Base-by-base conservation (phyloP, 2,113 vertebrate genomes). In the Chrysochloris asiatica region DNA sequence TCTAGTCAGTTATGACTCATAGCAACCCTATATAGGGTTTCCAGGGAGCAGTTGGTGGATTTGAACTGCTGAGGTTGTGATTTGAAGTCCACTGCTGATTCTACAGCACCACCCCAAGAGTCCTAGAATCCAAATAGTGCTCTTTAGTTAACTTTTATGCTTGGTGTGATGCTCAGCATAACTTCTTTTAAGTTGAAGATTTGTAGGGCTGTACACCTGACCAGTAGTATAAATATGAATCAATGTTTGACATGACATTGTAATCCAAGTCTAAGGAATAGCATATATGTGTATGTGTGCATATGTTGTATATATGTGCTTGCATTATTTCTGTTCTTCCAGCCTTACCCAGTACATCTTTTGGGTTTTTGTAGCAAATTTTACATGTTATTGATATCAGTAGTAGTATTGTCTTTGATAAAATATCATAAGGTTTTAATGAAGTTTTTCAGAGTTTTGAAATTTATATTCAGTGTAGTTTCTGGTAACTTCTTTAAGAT, bases 401-500 rank as follows among this genome's bases (percentile, higher is more conserved):
- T 14, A 83, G n/a, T 14, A 83, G 3, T 76, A 67, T 91, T 88
- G 91, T 78, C 41, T 30, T 69, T 91, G 38, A 43, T 90, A 91
- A 85, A 94, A 89, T 78, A 72, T 28, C 43, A 81, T 71, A 89
- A 72, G 24, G 21, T 88, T 91, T 89, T 84, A 67, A 87, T 90
- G 12, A 91, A 72, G 14, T 54, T 88, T 80, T 89, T 67, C 26
- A 69, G 45, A 72, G 16, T 30, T 90, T 87, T 30, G 33, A 54
- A 94, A 94, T 89, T 61, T 61, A 69, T 77, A 92, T 91, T 94
- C 22, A 92, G 6, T 48, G 0, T 88, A 0, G 41, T 54, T 89
- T 93, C 79, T 86, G 72, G 36, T 88, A 2, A 30, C 91, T 90
- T 95, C 85, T 95, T 93, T 78, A 95, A 99, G 99, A 98, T 99